Conservation (phyloP, 2,113 vertebrate genomes). For the Chrysochloris asiatica region DNA sequence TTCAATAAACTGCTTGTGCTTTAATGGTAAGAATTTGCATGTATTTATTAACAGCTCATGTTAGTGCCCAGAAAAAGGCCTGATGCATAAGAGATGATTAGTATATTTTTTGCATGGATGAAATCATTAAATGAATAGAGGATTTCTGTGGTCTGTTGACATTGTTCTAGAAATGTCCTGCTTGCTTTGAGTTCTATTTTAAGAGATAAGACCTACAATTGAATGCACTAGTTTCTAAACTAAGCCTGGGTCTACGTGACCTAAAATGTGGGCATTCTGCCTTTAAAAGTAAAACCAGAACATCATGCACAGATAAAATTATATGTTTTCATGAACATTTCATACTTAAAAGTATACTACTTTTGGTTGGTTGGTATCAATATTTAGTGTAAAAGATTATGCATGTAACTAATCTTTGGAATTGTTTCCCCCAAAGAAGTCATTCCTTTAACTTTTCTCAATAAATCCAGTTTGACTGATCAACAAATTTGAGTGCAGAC, state of each 20-base stretch:
- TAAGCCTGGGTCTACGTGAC: background rate
- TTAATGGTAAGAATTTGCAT: background rate
- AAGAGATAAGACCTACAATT: background rate
- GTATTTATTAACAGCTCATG: background rate
- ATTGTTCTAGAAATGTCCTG: constrained; percentile 5
- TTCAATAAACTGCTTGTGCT: background rate
- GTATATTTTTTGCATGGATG: background rate
- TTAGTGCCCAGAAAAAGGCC: background rate
- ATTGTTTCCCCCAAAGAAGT: background rate
- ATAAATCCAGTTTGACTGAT: background rate
- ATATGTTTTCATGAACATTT: background rate
- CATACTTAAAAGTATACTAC: background rate
- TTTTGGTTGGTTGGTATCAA: background rate
- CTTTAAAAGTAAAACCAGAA: constrained; percentile 4
- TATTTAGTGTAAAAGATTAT: constrained; percentile 3
- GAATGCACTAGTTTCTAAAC: background rate
- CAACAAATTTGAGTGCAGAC: background rate
- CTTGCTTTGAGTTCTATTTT: constrained; percentile 2
- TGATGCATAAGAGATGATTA: background rate
- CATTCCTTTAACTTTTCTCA: background rate
- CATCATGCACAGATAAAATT: background rate
- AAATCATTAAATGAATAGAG: background rate
- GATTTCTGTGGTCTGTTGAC: background rate
- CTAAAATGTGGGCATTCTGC: background rate
- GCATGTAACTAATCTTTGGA: background rate